Evolutionary conservation across 2,113 vertebrate genomes (phyloP).

Genomic region (Anas platyrhynchos): DNA sequence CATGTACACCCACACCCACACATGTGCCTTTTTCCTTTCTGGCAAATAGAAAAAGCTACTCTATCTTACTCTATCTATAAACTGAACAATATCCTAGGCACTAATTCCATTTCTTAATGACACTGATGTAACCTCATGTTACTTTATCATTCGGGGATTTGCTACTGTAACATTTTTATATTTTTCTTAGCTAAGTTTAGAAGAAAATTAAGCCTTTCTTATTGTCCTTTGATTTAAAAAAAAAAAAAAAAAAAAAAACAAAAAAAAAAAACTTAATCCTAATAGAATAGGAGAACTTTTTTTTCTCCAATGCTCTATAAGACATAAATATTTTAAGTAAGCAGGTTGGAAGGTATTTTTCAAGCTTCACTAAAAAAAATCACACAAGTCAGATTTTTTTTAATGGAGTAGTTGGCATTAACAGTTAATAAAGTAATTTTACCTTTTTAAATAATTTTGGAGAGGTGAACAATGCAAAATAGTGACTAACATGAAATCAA

Average conservation of each 20-base stretch:
- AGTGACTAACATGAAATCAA: neutral
- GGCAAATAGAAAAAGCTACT: neutral
- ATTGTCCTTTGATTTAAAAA: slow-evolving; percentile 49
- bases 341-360: slow-evolving; percentile 41
- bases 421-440: slow-evolving; percentile 63
- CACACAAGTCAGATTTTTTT: slow-evolving; percentile 51
- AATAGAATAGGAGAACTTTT: slow-evolving; percentile 18
- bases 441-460: slow-evolving; percentile 41
- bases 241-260: neutral
- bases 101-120: slow-evolving; percentile 17
- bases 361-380: slow-evolving; percentile 47
- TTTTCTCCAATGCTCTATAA: slow-evolving; percentile 26
- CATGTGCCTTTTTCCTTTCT: neutral
- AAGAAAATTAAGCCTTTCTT: neutral
- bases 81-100: neutral
- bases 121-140: neutral
- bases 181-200: slow-evolving; percentile 33
- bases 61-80: neutral
- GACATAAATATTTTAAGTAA: slow-evolving; percentile 75
- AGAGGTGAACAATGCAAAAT: neutral
- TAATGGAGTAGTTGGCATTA: slow-evolving; percentile 46
- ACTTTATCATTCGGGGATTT: slow-evolving; percentile 23
- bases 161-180: neutral
- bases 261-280: neutral
- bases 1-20: too few relatives aligned